These are phyloP conservation scores for Nannoperca obscura DNA, from an alignment of 2,797 vertebrate genomes.

Conservation along the genomic window DNA sequence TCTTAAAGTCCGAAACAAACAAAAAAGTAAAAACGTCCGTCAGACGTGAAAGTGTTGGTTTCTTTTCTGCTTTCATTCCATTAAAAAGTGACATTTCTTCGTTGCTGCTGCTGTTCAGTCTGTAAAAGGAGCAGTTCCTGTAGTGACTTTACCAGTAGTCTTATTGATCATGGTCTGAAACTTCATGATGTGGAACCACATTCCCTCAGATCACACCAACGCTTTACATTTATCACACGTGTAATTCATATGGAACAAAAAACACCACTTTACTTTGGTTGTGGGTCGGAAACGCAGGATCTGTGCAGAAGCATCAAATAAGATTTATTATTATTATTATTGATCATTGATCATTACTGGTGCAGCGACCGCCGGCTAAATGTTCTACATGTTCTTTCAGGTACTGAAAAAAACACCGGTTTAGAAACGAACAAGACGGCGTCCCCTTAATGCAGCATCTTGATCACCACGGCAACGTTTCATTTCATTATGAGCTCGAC, in stretches of 20 bases:
- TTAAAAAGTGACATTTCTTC: constrained; percentile 10
- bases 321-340: too few relatives aligned
- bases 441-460: not conserved
- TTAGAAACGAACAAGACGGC: not conserved
- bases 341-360: too few relatives aligned
- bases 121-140: constrained; percentile 12
- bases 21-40: not conserved
- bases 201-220: too few relatives aligned
- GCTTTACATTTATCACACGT: too few relatives aligned
- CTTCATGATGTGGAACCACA: too few relatives aligned
- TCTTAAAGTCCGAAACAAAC: too few relatives aligned
- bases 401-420: constrained; percentile 28
- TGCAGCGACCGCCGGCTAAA: not conserved
- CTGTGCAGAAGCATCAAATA: not conserved
- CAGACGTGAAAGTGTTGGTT: constrained; percentile 2
- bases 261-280: not conserved
- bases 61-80: constrained; percentile 14
- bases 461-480: not conserved
- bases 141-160: constrained; percentile 1
- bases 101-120: not conserved
- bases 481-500: not conserved
- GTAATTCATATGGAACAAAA: too few relatives aligned
- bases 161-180: constrained; percentile 8
- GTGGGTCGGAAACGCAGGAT: not conserved
- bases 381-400: constrained; percentile 30